Evolutionary conservation across 1,140 invertebrate genomes (phyloP), one percentile per base, ranked within the genome.

Genomic region (Teleopsis dalmanni): DNA sequence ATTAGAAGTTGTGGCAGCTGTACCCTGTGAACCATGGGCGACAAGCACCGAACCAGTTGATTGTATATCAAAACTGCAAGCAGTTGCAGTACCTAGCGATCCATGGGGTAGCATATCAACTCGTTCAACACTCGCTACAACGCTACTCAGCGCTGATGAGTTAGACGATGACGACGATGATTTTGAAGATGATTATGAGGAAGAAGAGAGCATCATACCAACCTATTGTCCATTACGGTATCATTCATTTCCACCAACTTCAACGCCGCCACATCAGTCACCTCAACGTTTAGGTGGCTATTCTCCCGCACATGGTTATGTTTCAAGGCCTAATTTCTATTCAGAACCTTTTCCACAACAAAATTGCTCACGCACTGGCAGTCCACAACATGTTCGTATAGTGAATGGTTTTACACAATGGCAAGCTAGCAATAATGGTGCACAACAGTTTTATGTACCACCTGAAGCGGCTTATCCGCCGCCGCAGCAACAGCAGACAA

Each of bases 401-500:
- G 27, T 37, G n/a, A 56, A 62, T 18, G 64, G 60, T 6, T 59
- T 62, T 16, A 58, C 59, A 0, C 62, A 66, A 23, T 67, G 65
- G 64, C 54, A 57, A 11, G 60, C 55, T 7, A 45, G 53, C 11
- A 50, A 40, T 4, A n/a, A 35, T n/a, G 48, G 46, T 29, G 48
- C 43, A 2, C 31, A 51, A 31, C 36, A 47, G 35, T 54, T 50
- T 31, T 49, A 54, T 37, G 26, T 40, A 10, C 23, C 40, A 27
- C 35, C 48, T 4, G 40, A 50, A 31, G 34, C 50, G 10, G 21
- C 51, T 27, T 18, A 48, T 50, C 54, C 64, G 23, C 52, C 62
- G 13, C 42, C 56, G 13, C 65, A 55, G 42, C 65, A n/a, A 26
- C 58, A 59, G 25, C 87, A 88, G 60, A 89, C 87, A 57, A 90